Percentiles rank a stretch among this genome's conserved stretches.
Evolutionary conservation across 1,140 invertebrate genomes (phyloP).

Genomic region (Andrena cerasifolii): DNA sequence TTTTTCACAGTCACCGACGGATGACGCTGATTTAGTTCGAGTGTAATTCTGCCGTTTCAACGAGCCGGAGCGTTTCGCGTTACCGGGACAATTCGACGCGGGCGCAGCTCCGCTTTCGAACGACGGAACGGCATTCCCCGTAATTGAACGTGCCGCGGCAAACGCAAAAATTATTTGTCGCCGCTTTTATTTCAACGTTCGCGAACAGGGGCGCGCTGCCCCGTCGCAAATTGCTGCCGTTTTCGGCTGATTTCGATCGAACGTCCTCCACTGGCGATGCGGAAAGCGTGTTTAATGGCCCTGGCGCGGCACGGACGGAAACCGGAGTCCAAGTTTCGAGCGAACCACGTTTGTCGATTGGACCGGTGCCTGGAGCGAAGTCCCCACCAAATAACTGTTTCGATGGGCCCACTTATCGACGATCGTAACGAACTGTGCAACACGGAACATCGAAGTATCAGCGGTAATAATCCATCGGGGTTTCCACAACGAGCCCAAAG

Average conservation of each 20-base stretch:
- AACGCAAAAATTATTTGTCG: neutral
- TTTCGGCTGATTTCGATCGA: neutral
- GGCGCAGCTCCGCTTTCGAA: neutral
- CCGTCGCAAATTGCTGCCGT: conserved; percentile 1
- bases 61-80: neutral
- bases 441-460: neutral
- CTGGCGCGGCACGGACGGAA: neutral
- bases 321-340: no score
- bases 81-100: neutral
- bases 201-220: neutral
- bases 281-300: neutral
- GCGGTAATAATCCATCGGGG: conserved; percentile 14
- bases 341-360: no score
- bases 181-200: neutral
- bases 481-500: conserved; percentile 6
- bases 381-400: no score
- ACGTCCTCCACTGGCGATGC: conserved; percentile 1
- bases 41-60: neutral
- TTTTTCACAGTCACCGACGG: neutral
- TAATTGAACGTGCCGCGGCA: neutral
- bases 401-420: no score
- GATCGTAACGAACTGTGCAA: no score
- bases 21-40: neutral
- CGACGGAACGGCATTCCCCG: neutral
- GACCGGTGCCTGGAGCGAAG: no score